A percentile compares a stretch with the other conserved stretches of the same genome.
Evolutionary conservation across 2,888 invertebrate genomes (phyloP).

Genomic region (Sympetrum striolatum): DNA sequence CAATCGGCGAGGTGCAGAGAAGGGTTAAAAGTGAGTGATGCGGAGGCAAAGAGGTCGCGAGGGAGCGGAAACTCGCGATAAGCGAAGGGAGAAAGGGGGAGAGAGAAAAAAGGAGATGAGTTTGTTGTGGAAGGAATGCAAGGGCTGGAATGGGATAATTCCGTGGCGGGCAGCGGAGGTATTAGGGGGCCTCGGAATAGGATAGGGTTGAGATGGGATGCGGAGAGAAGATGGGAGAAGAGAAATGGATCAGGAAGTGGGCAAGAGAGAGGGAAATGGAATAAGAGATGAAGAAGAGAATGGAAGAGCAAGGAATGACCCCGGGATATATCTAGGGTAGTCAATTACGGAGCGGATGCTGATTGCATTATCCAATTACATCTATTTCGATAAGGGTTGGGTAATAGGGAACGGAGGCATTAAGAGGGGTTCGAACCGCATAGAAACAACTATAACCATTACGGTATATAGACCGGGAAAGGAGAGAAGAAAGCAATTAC

Average conservation of each 20-base stretch:
- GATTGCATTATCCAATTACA: no score
- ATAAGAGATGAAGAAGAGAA: neutral
- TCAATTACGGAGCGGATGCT: no score
- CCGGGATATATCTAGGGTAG: no score
- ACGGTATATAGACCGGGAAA: no score
- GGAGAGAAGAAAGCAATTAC: no score
- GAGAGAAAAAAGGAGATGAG: neutral
- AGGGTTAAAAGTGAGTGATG: neutral
- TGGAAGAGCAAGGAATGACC: neutral
- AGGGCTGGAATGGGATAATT: neutral
- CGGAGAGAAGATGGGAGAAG: neutral
- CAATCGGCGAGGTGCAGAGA: neutral
- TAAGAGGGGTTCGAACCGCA: no score
- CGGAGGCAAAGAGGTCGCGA: neutral
- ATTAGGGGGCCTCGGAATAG: neutral
- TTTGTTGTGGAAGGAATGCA: neutral
- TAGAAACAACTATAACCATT: no score
- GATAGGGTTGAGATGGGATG: neutral
- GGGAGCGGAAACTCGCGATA: neutral
- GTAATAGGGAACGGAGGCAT: no score
- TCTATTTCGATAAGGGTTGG: no score
- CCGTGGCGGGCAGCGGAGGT: neutral
- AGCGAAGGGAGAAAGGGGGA: neutral
- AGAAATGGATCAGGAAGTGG: neutral
- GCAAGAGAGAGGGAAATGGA: neutral